phyloP scores from a whole-genome alignment of 2,113 vertebrate species.

The Dromaius novaehollandiae region DNA sequence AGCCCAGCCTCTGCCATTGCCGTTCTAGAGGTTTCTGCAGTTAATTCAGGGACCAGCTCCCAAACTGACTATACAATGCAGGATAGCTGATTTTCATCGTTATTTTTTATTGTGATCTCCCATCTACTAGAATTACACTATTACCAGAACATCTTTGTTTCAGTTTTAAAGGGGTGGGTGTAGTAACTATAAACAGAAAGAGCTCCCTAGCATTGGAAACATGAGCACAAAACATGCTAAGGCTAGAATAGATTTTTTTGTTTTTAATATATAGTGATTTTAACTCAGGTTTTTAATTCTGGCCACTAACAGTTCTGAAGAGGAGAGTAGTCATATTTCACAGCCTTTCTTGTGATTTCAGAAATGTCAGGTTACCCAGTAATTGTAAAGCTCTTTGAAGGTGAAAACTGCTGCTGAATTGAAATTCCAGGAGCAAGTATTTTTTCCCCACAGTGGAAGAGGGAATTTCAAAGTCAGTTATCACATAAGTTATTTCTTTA shows the following conservation, averaged over 20 bases:
- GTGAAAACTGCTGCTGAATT: not conserved
- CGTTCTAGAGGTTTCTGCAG: not conserved
- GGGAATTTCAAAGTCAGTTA: constrained; percentile 14
- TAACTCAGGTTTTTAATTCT: not conserved
- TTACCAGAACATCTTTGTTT: not conserved
- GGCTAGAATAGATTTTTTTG: not conserved
- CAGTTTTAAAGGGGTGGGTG: not conserved
- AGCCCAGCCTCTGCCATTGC: not conserved
- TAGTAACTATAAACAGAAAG: not conserved
- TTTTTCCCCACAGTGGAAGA: not conserved
- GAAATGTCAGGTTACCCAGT: not conserved
- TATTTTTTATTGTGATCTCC: not conserved
- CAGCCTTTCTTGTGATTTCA: not conserved
- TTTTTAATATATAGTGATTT: not conserved
- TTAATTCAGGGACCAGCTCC: not conserved
- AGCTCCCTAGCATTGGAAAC: not conserved
- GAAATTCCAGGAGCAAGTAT: not conserved
- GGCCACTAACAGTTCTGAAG: not conserved
- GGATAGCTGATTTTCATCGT: not conserved
- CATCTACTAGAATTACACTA: not conserved
- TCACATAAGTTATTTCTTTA: not conserved
- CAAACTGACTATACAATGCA: rapidly evolving
- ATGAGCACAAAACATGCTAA: not conserved
- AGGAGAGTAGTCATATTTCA: not conserved
- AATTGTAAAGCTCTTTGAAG: constrained; percentile 18